Evolutionary conservation across 2,113 vertebrate genomes (phyloP).

Genomic region (Calyptomena viridis): DNA sequence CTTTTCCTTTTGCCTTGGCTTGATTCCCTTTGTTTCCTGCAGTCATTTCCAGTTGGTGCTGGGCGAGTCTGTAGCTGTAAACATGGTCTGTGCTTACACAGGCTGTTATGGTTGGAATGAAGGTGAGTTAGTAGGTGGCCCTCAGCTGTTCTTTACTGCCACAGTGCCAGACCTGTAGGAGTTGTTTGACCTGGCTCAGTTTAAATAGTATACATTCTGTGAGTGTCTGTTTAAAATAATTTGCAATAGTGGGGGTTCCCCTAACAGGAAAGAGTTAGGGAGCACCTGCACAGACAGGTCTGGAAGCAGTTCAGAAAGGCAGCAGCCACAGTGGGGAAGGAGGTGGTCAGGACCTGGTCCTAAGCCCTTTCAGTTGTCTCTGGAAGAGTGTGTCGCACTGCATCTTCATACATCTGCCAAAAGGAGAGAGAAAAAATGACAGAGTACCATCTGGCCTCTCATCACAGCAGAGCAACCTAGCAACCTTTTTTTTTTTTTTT

Average conservation of each 20-base stretch:
- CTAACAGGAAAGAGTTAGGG: not conserved
- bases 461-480: not conserved
- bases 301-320: not conserved
- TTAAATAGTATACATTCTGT: not conserved
- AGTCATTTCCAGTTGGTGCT: not conserved
- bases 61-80: not conserved
- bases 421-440: not conserved
- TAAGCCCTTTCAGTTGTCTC: not conserved
- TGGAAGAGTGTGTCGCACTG: not conserved
- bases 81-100: fast-evolving
- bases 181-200: not conserved
- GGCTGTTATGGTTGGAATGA: not conserved
- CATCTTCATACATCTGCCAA: not conserved
- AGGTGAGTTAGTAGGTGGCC: not conserved
- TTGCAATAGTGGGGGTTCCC: not conserved
- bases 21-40: not conserved
- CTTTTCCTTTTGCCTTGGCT: not conserved
- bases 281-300: not conserved
- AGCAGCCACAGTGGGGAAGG: not conserved
- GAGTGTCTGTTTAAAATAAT: not conserved
- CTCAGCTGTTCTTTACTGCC: not conserved
- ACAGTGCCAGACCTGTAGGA: not conserved
- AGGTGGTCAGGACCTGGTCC: not conserved
- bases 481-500: not conserved
- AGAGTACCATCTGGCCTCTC: not conserved